Percentiles rank a stretch among this genome's conserved stretches.
Evolutionary conservation across 2,888 invertebrate genomes (phyloP).

Genomic region (Drosophila bunnanda): DNA sequence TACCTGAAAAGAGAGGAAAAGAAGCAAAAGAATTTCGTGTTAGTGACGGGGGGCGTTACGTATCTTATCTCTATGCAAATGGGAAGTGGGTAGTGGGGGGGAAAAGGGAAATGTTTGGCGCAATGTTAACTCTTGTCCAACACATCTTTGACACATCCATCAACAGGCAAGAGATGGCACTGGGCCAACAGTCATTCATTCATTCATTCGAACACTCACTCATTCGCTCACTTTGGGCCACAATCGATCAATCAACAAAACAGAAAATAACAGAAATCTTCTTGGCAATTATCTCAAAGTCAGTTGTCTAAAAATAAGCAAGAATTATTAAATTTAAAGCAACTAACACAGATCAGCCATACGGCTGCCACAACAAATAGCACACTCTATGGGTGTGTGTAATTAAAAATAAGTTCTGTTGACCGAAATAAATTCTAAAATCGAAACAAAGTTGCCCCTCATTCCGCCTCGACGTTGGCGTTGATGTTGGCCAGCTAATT

Average conservation of each 20-base stretch:
- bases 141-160: constrained; percentile 54
- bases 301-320: constrained; percentile 41
- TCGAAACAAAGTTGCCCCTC: constrained; percentile 48
- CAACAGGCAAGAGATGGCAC: constrained; percentile 28
- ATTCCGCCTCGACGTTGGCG: neutral
- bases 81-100: neutral
- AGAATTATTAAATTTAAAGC: constrained; percentile 59
- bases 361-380: constrained; percentile 5
- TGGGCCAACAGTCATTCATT: constrained; percentile 7
- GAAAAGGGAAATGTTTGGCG: constrained; percentile 6
- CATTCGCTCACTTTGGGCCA: constrained; percentile 48
- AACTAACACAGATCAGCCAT: constrained; percentile 36
- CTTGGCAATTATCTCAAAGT: constrained; percentile 51
- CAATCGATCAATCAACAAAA: constrained; percentile 66
- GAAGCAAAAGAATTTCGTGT: neutral
- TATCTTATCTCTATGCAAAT: constrained; percentile 33
- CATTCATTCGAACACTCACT: constrained; percentile 3
- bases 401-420: constrained; percentile 69
- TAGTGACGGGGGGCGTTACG: constrained; percentile 3
- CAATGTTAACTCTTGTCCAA: constrained; percentile 44
- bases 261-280: constrained; percentile 29
- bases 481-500: constrained; percentile 53
- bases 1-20: constrained; percentile 56
- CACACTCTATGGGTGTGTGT: constrained; percentile 23
- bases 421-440: constrained; percentile 57